A percentile compares a stretch with the other conserved stretches of the same genome.
Conservation (phyloP, 2,113 vertebrate species). For the Centropristis striata region DNA sequence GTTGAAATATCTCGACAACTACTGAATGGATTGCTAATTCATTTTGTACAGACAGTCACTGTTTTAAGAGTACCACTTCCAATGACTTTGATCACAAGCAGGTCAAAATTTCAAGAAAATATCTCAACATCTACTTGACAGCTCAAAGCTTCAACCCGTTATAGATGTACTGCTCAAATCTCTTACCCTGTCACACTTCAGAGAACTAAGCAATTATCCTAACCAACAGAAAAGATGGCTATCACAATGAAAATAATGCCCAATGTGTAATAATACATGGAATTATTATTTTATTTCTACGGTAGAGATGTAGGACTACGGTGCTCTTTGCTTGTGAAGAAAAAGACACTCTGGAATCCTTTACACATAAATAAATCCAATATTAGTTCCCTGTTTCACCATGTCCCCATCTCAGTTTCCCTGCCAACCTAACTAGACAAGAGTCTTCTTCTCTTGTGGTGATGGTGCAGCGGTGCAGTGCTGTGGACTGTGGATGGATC, state of each 20-base stretch:
- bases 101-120: not conserved
- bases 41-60: not conserved
- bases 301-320: not conserved
- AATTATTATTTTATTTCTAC: not conserved
- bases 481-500: constrained; percentile 74
- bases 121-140: not conserved
- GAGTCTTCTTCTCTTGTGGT: constrained; percentile 25
- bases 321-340: not conserved
- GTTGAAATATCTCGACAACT: not conserved
- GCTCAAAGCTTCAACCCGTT: no score
- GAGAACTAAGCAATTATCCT: not conserved
- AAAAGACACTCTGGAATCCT: not conserved
- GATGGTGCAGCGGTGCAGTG: constrained; percentile 48
- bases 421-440: constrained; percentile 11
- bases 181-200: not conserved
- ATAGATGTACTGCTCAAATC: no score
- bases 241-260: not conserved
- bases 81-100: not conserved
- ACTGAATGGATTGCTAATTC: not conserved
- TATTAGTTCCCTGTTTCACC: not conserved
- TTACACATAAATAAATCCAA: not conserved
- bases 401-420: not conserved
- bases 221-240: not conserved
- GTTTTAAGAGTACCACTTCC: not conserved
- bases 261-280: not conserved